Evolutionary conservation across 2,888 invertebrate species (phyloP).

Genomic region (Flabesymbios commensalis): DNA sequence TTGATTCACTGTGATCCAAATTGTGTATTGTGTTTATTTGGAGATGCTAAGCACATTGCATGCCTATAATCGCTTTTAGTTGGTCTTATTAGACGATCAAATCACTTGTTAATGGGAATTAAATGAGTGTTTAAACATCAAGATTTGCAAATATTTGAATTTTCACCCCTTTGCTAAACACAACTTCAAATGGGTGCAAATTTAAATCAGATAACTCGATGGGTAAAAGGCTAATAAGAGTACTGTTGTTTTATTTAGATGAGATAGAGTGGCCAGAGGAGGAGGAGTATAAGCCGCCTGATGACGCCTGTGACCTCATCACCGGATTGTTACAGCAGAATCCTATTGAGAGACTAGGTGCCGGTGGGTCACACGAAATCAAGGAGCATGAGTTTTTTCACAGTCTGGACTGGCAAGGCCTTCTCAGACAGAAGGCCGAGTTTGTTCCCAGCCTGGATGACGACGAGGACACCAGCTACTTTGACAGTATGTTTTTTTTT

Average conservation of each 20-base stretch:
- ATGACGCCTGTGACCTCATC: constrained; percentile 91
- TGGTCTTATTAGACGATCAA: too few species aligned
- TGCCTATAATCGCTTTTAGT: too few species aligned
- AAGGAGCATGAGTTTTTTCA: constrained; percentile 94
- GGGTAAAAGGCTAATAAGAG: too few species aligned
- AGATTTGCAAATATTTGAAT: too few species aligned
- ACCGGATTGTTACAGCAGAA: constrained; percentile 86
- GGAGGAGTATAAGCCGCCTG: constrained; percentile 78
- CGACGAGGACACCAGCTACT: constrained; percentile 90
- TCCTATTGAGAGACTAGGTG: constrained; percentile 90
- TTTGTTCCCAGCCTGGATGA: constrained; percentile 98
- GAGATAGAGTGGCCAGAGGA: constrained; percentile 99
- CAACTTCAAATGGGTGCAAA: too few species aligned
- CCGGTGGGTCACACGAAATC: constrained; percentile 76
- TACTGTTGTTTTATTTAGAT: constrained; percentile 81
- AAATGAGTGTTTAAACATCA: too few species aligned
- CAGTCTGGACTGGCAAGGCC: constrained; percentile 92
- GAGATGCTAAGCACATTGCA: too few species aligned
- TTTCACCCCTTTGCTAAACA: too few species aligned
- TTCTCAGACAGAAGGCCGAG: constrained; percentile 95
- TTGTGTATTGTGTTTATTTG: too few species aligned
- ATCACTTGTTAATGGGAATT: too few species aligned
- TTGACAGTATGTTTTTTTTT: constrained; percentile 78
- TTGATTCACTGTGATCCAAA: too few species aligned
- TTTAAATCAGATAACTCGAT: too few species aligned